Conservation (phyloP, 2,888 invertebrate genomes). For the Anodontia alba region DNA sequence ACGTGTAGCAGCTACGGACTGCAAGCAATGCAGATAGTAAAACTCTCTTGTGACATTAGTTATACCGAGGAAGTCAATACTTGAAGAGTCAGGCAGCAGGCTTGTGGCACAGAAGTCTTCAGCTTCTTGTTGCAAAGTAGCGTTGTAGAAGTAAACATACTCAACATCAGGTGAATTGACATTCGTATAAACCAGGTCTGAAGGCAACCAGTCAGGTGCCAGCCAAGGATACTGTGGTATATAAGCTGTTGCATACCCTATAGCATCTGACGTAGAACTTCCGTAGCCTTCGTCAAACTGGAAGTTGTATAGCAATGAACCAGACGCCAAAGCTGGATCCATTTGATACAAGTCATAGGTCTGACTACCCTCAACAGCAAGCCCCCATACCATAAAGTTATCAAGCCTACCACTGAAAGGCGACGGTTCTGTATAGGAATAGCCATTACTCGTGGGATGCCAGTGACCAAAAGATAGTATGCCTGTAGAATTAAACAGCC, state of each 20-base stretch:
- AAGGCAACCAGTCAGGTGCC: conserved; percentile 69
- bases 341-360: conserved; percentile 66
- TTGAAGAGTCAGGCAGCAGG: neutral
- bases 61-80: conserved; percentile 24
- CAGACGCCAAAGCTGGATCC: conserved; percentile 62
- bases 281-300: conserved; percentile 73
- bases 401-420: conserved; percentile 68
- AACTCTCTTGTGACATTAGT: conserved; percentile 42
- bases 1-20: conserved; percentile 39
- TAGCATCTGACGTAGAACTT: conserved; percentile 39
- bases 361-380: conserved; percentile 63
- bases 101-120: conserved; percentile 38
- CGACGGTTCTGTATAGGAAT: conserved; percentile 36
- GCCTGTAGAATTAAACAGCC: conserved; percentile 60
- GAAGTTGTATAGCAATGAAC: conserved; percentile 55
- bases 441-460: conserved; percentile 64
- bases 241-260: conserved; percentile 2
- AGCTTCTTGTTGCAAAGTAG: conserved; percentile 37
- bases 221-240: conserved; percentile 69
- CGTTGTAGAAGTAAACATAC: conserved; percentile 48
- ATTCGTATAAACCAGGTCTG: conserved; percentile 60
- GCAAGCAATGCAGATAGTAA: conserved; percentile 45
- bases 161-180: conserved; percentile 38
- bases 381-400: conserved; percentile 71
- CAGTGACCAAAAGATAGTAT: conserved; percentile 71